Conservation (phyloP, 1,140 invertebrate genomes). For the Monochamus saltuarius region DNA sequence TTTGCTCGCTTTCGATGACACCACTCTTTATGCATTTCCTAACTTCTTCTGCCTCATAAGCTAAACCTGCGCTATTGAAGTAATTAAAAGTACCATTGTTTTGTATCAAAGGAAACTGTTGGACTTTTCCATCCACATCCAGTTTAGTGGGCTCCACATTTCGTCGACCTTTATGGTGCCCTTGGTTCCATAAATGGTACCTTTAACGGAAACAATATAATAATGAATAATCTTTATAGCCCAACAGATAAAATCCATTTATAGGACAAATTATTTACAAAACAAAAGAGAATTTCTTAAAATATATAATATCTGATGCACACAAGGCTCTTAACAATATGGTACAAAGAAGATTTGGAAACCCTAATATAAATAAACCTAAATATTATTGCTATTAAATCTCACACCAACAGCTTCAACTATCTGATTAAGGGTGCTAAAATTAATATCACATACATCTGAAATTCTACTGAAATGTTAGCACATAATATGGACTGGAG, state of each 20-base stretch:
- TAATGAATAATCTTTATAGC: neutral
- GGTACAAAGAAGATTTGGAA: too few relatives aligned
- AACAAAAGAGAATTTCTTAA: neutral
- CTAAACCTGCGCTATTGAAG: conserved; percentile 67
- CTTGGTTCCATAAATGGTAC: conserved; percentile 66
- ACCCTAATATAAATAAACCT: too few relatives aligned
- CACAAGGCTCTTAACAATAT: too few relatives aligned
- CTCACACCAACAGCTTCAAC: too few relatives aligned
- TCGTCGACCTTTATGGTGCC: conserved; percentile 64
- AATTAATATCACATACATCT: too few relatives aligned
- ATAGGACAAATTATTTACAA: too few relatives aligned
- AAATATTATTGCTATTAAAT: too few relatives aligned
- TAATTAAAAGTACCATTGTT: conserved; percentile 57
- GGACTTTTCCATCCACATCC: conserved; percentile 16
- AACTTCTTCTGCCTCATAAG: conserved; percentile 74
- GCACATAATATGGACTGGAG: too few relatives aligned
- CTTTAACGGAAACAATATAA: conserved; percentile 8
- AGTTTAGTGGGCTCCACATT: conserved; percentile 55
- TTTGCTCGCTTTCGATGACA: conserved; percentile 62
- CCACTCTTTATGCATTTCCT: conserved; percentile 65
- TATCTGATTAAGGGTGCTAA: too few relatives aligned
- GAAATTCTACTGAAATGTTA: too few relatives aligned
- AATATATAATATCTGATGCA: too few relatives aligned
- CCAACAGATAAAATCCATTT: neutral
- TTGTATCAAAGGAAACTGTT: conserved; percentile 21